Base-by-base conservation (phyloP, 1,140 invertebrate genomes). In the Carposina sasakii region DNA sequence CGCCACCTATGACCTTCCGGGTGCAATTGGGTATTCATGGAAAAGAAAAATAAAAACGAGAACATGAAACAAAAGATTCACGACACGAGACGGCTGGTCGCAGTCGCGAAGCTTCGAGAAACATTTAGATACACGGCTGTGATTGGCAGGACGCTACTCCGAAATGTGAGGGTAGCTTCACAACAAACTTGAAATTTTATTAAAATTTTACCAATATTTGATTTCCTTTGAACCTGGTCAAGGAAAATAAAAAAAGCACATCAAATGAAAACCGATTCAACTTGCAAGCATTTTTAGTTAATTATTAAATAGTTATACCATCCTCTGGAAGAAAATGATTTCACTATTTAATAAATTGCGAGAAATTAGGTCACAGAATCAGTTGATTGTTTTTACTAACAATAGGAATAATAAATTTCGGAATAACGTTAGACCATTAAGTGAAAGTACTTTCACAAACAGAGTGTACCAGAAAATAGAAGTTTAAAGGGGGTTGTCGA, bases 1-100 rank as follows among this genome's bases (percentile, higher is more conserved):
- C 95, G 91, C 96, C 96, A 93, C 95, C 95, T 95, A 98, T 98
- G 91, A 96, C 95, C 95, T 97, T 95, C 89, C 92, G 92, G 72
- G 81, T 84, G 81, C 77, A 81, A 82, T 85, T 67, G 78, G 76
- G 90, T 90, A 89, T 89, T 91, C 91, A 91, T 90, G 90, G 90
- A 90, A 91, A 91, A 85, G 78, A n/a, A 81, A 85, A 85, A 79
- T 76, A 76, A 77, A 83, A 82, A 82, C 76, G 74, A 82, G 73
- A 81, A 77, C 65, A 79, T 84, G 75, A 84, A 77, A 72, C 75
- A 75, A 77, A 60, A 78, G 71, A 69, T 64, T 63, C 52, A 75
- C 69, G 67, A 62, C 67, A 78, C 70, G 55, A 63, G 58, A 52
- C 60, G 52, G 54, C 52, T 52, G 48, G 49, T 26, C 54, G 53